Evolutionary conservation across 2,888 invertebrate genomes (phyloP).

Genomic region (Masnerella sp.): DNA sequence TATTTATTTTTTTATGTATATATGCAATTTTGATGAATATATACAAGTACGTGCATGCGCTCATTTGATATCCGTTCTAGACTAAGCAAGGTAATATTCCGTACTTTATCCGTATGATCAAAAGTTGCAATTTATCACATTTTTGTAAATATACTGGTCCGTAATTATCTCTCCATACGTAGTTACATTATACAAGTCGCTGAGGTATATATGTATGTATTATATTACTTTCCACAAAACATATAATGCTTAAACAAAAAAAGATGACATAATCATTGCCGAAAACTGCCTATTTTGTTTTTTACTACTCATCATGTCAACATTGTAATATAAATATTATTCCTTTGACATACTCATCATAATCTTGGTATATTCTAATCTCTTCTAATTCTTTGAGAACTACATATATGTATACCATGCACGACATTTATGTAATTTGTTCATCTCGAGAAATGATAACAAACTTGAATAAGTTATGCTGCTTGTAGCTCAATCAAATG

Average conservation of each 20-base stretch:
- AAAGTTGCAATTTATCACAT: constrained; percentile 41
- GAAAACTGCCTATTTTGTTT: no score
- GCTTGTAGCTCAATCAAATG: constrained; percentile 4
- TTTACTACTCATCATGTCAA: no score
- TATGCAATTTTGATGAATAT: constrained; percentile 50
- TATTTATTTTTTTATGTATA: constrained; percentile 54
- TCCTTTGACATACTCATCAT: no score
- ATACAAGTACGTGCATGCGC: constrained; percentile 67
- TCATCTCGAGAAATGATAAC: neutral
- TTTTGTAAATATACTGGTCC: constrained; percentile 63
- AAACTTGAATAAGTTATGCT: constrained; percentile 4
- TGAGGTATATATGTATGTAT: constrained; percentile 57
- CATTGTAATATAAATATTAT: no score
- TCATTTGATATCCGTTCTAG: constrained; percentile 67
- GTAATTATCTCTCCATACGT: constrained; percentile 55
- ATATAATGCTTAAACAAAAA: no score
- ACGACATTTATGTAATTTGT: constrained; percentile 26
- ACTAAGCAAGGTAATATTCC: constrained; percentile 54
- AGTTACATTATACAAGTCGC: constrained; percentile 58
- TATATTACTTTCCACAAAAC: no score
- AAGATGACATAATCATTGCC: no score
- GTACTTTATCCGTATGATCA: constrained; percentile 58
- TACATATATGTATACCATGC: constrained; percentile 40
- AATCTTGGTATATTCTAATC: constrained; percentile 15
- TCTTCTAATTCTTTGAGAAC: constrained; percentile 5